A percentile compares a stretch with the other conserved stretches of the same genome.
These are phyloP conservation scores for Tipula lateralis DNA, from an alignment of 2,888 invertebrate genomes.

Conservation along the genomic window DNA sequence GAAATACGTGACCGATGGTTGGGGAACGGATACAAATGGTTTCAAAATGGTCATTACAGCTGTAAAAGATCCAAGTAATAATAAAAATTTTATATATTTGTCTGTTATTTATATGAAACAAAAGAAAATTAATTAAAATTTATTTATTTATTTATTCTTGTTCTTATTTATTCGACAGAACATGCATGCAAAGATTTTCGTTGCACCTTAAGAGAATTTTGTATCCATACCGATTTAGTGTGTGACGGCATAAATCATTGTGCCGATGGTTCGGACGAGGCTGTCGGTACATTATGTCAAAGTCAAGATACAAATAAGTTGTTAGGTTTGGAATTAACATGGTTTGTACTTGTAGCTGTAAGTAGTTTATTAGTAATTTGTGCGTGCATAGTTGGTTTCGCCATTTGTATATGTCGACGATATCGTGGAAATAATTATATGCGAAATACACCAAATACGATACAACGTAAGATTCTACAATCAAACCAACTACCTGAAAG, in stretches of 20 bases:
- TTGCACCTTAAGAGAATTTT: slow-evolving; percentile 82
- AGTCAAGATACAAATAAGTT: slow-evolving; percentile 67
- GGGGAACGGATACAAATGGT: slow-evolving; percentile 88
- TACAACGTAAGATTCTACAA: slow-evolving; percentile 45
- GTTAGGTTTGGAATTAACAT: slow-evolving; percentile 68
- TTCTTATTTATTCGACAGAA: slow-evolving; percentile 51
- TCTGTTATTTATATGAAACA: background rate
- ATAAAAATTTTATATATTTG: slow-evolving; percentile 53
- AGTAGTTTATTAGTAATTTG: slow-evolving; percentile 64
- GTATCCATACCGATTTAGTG: slow-evolving; percentile 84
- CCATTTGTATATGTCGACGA: slow-evolving; percentile 72
- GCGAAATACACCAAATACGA: slow-evolving; percentile 50
- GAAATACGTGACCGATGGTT: slow-evolving; percentile 87
- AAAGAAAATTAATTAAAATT: slow-evolving; percentile 27
- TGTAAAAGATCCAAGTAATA: slow-evolving; percentile 89
- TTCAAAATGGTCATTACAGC: slow-evolving; percentile 91
- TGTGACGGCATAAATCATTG: slow-evolving; percentile 94
- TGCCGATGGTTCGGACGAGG: slow-evolving; percentile 89
- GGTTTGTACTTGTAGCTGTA: slow-evolving; percentile 70
- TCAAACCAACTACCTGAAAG: background rate
- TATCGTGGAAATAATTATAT: slow-evolving; percentile 50
- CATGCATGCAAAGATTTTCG: slow-evolving; percentile 85
- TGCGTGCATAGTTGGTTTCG: slow-evolving; percentile 63
- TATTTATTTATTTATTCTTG: slow-evolving; percentile 39
- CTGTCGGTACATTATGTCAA: slow-evolving; percentile 76